Evolutionary conservation across 2,797 vertebrate species (phyloP).

Genomic region (Sebastolobus alascanus): DNA sequence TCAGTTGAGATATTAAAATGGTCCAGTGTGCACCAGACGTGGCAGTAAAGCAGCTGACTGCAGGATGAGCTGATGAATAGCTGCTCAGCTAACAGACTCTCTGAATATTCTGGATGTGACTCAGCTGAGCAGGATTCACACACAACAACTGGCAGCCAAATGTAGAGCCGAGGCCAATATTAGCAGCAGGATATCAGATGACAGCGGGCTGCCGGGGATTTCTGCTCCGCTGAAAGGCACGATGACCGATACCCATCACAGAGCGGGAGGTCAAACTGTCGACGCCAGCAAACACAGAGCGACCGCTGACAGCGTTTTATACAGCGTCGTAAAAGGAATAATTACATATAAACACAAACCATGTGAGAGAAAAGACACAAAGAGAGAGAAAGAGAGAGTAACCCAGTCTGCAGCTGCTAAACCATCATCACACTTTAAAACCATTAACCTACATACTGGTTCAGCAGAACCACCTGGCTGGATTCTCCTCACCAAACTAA

Average conservation of each 20-base stretch:
- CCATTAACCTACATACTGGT: too few relatives aligned
- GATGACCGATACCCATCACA: background rate
- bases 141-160: slow-evolving; percentile 1
- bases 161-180: background rate
- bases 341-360: too few relatives aligned
- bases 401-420: too few relatives aligned
- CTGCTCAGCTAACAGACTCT: background rate
- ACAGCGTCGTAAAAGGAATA: background rate
- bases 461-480: too few relatives aligned
- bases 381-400: too few relatives aligned
- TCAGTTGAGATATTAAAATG: too few relatives aligned
- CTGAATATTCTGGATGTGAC: background rate
- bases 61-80: too few relatives aligned
- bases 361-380: too few relatives aligned
- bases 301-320: background rate
- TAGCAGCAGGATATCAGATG: background rate
- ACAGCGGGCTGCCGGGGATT: background rate
- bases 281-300: background rate
- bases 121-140: background rate
- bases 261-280: background rate
- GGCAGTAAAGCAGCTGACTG: too few relatives aligned
- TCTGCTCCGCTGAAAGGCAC: background rate
- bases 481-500: too few relatives aligned
- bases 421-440: too few relatives aligned
- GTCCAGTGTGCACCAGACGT: too few relatives aligned